A percentile compares a stretch with the other conserved stretches of the same genome.
Evolutionary conservation across 2,888 invertebrate species (phyloP).

Genomic region (Gasteruption jaculator): DNA sequence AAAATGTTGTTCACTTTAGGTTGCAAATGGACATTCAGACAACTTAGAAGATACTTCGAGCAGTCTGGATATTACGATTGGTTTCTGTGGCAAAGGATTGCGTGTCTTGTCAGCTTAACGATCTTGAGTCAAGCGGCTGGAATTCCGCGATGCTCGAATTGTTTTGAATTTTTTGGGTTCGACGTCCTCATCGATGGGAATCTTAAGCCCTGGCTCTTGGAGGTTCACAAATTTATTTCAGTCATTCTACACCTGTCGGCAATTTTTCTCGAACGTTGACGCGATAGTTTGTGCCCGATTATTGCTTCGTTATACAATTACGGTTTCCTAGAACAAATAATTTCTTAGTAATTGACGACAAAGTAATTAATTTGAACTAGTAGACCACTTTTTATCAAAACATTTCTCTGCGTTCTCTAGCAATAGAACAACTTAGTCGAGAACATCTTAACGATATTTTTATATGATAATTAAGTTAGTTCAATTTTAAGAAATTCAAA

Average conservation of each 20-base stretch:
- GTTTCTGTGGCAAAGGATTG: constrained; percentile 75
- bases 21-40: constrained; percentile 81
- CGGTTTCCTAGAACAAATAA: not conserved
- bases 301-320: no score
- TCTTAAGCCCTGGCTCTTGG: constrained; percentile 83
- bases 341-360: no score
- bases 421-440: no score
- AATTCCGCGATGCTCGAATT: constrained; percentile 69
- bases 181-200: constrained; percentile 82
- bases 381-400: no score
- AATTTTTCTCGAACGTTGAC: no score
- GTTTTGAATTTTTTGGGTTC: constrained; percentile 88
- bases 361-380: no score
- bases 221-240: constrained; percentile 56
- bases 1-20: no score
- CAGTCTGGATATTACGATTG: constrained; percentile 71
- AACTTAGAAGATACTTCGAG: constrained; percentile 70
- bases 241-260: not conserved
- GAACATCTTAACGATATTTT: no score
- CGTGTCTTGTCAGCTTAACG: constrained; percentile 71
- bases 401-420: no score
- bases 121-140: constrained; percentile 70
- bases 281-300: no score
- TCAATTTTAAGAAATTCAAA: no score
- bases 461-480: no score